A percentile compares a stretch with the other conserved stretches of the same genome.
phyloP scores from a whole-genome alignment of 37 sponge, comb jelly and placozoan genomes.

The Crambe crambe region DNA sequence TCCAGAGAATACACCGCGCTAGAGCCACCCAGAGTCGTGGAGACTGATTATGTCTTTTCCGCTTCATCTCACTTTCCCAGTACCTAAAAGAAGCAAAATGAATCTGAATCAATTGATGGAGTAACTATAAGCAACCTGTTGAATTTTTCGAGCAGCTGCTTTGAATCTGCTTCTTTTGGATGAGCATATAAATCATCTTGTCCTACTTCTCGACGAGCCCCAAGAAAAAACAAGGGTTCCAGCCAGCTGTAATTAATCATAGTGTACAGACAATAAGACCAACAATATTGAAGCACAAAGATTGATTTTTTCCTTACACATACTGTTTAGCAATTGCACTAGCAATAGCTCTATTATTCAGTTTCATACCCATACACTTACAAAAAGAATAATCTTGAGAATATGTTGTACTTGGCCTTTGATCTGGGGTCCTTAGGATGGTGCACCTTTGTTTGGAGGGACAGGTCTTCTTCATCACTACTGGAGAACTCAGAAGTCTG shows the following conservation, averaged over 20 bases:
- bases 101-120: not conserved
- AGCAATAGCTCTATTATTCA: not conserved
- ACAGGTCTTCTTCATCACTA: not conserved
- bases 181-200: slow-evolving; percentile 70
- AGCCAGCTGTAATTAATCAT: slow-evolving; percentile 76
- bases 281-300: not conserved
- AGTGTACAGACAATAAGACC: not conserved
- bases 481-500: too few relatives aligned
- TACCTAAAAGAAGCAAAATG: slow-evolving; percentile 20
- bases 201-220: slow-evolving; percentile 31
- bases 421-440: slow-evolving; percentile 45
- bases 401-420: slow-evolving; percentile 34
- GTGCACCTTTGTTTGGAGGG: not conserved
- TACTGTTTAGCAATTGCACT: not conserved
- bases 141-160: slow-evolving; percentile 49
- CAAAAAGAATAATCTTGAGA: slow-evolving; percentile 50
- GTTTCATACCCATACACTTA: slow-evolving; percentile 14
- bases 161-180: slow-evolving; percentile 59
- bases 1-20: slow-evolving; percentile 38
- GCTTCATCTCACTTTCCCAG: slow-evolving; percentile 44
- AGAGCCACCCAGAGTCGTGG: slow-evolving; percentile 52
- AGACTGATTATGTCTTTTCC: slow-evolving; percentile 19
- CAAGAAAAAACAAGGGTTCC: slow-evolving; percentile 66
- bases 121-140: slow-evolving; percentile 36
- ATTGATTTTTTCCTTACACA: too few relatives aligned